phyloP scores from a whole-genome alignment of 2,113 vertebrate genomes.

The Glaucidium brasilianum region DNA sequence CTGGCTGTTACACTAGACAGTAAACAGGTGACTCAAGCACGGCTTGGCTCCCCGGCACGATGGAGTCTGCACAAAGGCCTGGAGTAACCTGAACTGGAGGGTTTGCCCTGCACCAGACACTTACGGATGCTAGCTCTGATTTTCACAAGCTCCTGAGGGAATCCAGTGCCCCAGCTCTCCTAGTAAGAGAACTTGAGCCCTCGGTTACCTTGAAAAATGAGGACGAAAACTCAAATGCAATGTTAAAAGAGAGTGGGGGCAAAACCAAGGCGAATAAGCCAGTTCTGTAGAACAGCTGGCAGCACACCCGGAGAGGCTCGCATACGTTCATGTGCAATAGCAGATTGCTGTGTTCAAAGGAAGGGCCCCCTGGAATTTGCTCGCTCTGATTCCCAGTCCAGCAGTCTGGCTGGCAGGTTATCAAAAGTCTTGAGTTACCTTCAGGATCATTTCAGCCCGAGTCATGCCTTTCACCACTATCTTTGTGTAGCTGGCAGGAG shows the following conservation, averaged over 20 bases:
- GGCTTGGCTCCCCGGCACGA: conserved; percentile 39
- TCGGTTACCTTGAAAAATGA: neutral
- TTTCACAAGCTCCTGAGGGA: conserved; percentile 16
- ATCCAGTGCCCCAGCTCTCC: neutral
- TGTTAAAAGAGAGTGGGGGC: neutral
- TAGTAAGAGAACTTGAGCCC: neutral
- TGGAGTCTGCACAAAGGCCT: conserved; percentile 41
- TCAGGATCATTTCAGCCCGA: conserved; percentile 98
- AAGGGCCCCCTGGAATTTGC: conserved; percentile 56
- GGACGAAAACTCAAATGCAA: neutral
- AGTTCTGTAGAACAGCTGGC: conserved; percentile 15
- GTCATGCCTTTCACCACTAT: conserved; percentile 99
- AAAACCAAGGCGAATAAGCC: neutral
- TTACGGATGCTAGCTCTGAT: neutral
- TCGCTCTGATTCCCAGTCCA: conserved; percentile 31
- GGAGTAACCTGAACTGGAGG: conserved; percentile 46
- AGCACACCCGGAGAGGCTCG: neutral
- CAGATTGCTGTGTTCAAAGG: neutral
- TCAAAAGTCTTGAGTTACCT: conserved; percentile 79
- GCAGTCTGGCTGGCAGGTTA: conserved; percentile 58
- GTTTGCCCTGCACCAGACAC: neutral
- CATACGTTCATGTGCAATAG: neutral
- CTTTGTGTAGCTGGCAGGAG: conserved; percentile 98
- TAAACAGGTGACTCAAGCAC: conserved; percentile 61
- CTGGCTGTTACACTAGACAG: conserved; percentile 62